Evolutionary conservation across 2,113 vertebrate genomes (phyloP).

Genomic region (Falco punctatus): DNA sequence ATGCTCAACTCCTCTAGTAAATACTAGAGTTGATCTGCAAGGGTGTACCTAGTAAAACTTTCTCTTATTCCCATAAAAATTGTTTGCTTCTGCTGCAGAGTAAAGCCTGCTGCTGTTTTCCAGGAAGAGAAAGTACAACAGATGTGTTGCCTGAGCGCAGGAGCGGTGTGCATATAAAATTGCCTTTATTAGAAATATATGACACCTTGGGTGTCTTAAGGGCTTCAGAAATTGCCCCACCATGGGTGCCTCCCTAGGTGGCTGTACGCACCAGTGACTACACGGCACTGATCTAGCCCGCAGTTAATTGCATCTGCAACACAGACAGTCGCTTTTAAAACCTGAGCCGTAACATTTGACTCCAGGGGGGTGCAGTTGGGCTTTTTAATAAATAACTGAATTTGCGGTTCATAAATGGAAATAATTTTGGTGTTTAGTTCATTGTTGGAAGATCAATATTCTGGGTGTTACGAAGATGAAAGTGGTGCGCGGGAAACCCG

Average conservation of each 20-base stretch:
- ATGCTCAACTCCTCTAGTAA: not conserved
- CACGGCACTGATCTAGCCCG: not conserved
- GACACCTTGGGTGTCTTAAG: not conserved
- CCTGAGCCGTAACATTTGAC: not conserved
- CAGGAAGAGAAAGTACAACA: not conserved
- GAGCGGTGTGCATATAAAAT: accelerated
- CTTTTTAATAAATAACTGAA: not conserved
- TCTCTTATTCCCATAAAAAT: not conserved
- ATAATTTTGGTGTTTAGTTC: not conserved
- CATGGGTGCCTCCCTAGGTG: not conserved
- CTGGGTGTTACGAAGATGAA: not conserved
- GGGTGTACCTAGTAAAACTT: not conserved
- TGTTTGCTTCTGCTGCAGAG: not conserved
- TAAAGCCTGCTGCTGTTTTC: not conserved
- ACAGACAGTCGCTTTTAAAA: not conserved
- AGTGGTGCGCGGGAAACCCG: not conserved
- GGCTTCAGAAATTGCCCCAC: not conserved
- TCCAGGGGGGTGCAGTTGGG: not conserved
- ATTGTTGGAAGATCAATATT: not conserved
- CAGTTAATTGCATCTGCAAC: not conserved
- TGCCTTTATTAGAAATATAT: not conserved
- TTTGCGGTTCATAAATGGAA: not conserved
- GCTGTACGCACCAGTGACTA: not conserved
- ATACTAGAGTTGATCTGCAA: not conserved
- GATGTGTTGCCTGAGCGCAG: not conserved